Conservation (phyloP, 2,797 vertebrate genomes). For the Rhinatrema bivittatum region DNA sequence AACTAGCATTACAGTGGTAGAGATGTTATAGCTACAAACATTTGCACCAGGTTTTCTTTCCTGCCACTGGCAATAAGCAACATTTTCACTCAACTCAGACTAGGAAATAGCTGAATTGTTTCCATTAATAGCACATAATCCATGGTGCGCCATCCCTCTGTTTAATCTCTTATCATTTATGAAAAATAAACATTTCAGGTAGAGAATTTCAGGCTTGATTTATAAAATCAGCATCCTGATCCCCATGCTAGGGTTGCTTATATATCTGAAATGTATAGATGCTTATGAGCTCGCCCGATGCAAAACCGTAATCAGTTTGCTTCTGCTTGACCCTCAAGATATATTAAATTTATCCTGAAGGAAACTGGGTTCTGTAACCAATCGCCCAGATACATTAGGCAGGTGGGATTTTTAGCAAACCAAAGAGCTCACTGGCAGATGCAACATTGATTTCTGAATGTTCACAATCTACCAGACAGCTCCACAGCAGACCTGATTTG, state of each 20-base stretch:
- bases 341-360: slow-evolving; percentile 44
- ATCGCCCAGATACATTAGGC: slow-evolving; percentile 47
- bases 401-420: slow-evolving; percentile 46
- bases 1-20: no score
- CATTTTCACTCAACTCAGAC: slow-evolving; percentile 10
- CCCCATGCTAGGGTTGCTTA: slow-evolving; percentile 8
- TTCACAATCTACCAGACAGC: slow-evolving; percentile 48
- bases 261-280: slow-evolving; percentile 37
- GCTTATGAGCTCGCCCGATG: slow-evolving; percentile 34
- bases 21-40: no score
- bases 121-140: slow-evolving; percentile 20
- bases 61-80: slow-evolving; percentile 14
- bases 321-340: slow-evolving; percentile 35
- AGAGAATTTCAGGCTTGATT: no score
- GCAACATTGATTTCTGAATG: slow-evolving; percentile 46
- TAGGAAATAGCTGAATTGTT: slow-evolving; percentile 17
- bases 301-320: slow-evolving; percentile 43
- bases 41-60: no score
- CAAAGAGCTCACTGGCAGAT: slow-evolving; percentile 46
- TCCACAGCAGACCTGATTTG: slow-evolving; percentile 49
- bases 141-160: slow-evolving; percentile 22
- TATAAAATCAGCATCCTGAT: no score
- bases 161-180: no score
- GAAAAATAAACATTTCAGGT: no score
- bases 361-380: slow-evolving; percentile 45